Base-by-base conservation (phyloP, 2,797 vertebrate genomes). In the Oophaga sylvatica region DNA sequence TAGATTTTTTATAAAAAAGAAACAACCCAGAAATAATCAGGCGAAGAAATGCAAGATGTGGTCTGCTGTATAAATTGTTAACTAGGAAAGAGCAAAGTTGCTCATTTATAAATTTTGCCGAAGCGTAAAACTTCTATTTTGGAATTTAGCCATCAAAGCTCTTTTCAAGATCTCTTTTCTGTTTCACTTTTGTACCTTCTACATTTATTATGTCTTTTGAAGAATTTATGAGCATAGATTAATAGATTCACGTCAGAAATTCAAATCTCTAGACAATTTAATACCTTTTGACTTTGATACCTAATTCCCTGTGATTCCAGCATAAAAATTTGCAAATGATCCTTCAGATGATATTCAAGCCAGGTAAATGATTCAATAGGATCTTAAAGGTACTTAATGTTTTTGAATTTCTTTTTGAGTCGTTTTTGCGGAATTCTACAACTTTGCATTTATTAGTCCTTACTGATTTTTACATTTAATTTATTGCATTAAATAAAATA, bases 191-290 rank as follows among this genome's bases (percentile, higher is more conserved):
- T 79, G 45, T 78, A 67, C 26, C 53, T 78, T 78, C 35, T 78
- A 71, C 26, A 65, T 75, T 85, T 77, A 78, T 77, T 63, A 59
- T 76, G 75, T 56, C 67, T 45, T 65, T 77, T 78, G 41, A 81
- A 81, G 80, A 67, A 65, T 81, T 81, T 81, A 67, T 48, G n/a
- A 81, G 80, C 45, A 17, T 67, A 65, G 41, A 45, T 65, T 81
- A 81, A 81, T 81, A 48, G 62, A 65, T 15, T 81, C 60, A 29
- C 41, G 48, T 48, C 31, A 67, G 31, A 22, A 81, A 67, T 45
- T 45, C 20, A 45, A 19, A 45, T 81, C n/a, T 80, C 22, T 19
- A 67, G 80, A n/a, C 80, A 81, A 22, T 81, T 67, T 77, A 77
- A 77, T 77, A 53, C 48, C 75, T 77, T 48, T 48, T 26, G 20